Conservation (phyloP, 2,797 vertebrate genomes). For the Alauda arvensis region DNA sequence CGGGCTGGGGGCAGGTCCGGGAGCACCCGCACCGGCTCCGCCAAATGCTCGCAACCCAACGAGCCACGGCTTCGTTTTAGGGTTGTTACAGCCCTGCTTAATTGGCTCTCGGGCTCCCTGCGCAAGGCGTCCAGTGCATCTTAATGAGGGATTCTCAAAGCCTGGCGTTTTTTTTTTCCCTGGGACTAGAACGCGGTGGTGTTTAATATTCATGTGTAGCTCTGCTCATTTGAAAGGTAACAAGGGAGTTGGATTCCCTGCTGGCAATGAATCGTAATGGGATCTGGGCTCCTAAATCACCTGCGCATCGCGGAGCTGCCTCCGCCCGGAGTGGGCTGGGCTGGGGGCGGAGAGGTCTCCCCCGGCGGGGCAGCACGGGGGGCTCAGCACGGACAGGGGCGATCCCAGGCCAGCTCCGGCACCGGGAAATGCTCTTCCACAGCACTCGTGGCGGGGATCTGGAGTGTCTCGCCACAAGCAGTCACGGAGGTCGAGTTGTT, state of each 20-base stretch:
- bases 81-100: conserved; percentile 27
- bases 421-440: neutral
- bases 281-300: conserved; percentile 41
- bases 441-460: fast-evolving
- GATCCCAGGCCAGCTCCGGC: neutral
- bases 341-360: neutral
- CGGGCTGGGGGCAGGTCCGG: neutral
- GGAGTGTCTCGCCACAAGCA: neutral
- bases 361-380: fast-evolving
- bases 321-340: neutral
- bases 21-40: neutral
- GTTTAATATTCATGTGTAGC: conserved; percentile 57
- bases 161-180: neutral
- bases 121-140: conserved; percentile 38
- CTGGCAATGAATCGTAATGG: conserved; percentile 16
- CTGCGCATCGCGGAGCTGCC: neutral
- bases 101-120: conserved; percentile 47
- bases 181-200: conserved; percentile 12
- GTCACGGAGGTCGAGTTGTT: neutral
- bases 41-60: neutral
- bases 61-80: neutral
- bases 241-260: conserved; percentile 44
- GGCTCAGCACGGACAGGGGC: fast-evolving
- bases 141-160: conserved; percentile 59
- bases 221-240: conserved; percentile 47